Base-by-base conservation (phyloP, 2,113 vertebrate genomes). In the Gopherus flavomarginatus region DNA sequence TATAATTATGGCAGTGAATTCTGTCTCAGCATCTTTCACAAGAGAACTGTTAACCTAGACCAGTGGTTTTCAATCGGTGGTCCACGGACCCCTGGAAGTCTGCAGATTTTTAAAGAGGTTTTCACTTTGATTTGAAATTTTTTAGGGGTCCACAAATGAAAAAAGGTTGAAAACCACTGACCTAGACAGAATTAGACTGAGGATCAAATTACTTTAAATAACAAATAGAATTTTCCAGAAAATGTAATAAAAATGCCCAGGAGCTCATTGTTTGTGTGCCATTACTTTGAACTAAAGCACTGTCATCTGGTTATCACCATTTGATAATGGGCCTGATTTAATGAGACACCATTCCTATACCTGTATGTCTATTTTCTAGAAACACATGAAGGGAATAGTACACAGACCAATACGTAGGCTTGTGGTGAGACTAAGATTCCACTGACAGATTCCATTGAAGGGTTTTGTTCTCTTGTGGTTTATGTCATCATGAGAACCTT, bases 401-500 rank as follows among this genome's bases (percentile, higher is more conserved):
- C 54, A 44, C 44, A 79, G 56, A n/a, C 17, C 94, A 83, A 82
- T 83, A 80, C 0, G 0, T 49, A 44, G 52, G 38, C 49, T 95
- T 85, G 84, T 90, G 87, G 54, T 59, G 11, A 85, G 29, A 31
- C 53, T 95, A 88, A 96, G 83, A 87, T 94, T 93, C 91, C 93
- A 84, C 14, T 95, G 42, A 81, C 53, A 8, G 85, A 87, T 94
- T 93, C 91, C 93, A 82, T 22, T 95, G 42, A 81, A 85, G 49
- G 38, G 35, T 89, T 92, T 52, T 77, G 93, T 65, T 50, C 78
- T 54, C 17, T 90, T 96, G 92, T 81, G 95, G 94, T 97, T 97
- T 97, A 93, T 92, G 86, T 59, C 89, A 91, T 88, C 91, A 96
- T 94, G 94, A 54, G 87, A 92, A 75, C 57, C 89, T 95, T 93